phyloP scores from a whole-genome alignment of 2,888 invertebrate species.

The Neocrepidodera transversa region DNA sequence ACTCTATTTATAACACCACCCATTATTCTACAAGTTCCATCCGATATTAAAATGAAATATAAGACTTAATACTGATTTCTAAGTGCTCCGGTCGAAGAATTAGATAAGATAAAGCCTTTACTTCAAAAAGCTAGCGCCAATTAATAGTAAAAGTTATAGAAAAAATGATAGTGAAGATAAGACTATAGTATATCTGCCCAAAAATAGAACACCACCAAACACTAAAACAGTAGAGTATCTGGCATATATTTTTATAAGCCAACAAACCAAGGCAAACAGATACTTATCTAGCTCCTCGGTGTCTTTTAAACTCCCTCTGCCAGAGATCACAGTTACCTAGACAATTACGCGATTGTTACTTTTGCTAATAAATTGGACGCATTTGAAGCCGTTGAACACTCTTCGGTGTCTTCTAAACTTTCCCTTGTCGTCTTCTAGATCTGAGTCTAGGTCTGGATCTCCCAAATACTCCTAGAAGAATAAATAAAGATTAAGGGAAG shows the following conservation, averaged over 20 bases:
- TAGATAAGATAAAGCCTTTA: constrained; percentile 54
- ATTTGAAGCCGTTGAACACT: constrained; percentile 24
- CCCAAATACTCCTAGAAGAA: constrained; percentile 39
- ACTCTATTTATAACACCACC: constrained; percentile 26
- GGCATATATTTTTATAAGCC: constrained; percentile 63
- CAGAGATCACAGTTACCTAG: constrained; percentile 18
- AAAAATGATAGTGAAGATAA: constrained; percentile 75
- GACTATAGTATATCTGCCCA: constrained; percentile 71
- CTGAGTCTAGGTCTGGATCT: constrained; percentile 48
- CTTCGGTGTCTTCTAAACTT: constrained; percentile 34
- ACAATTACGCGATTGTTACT: background rate
- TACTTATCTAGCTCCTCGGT: constrained; percentile 28
- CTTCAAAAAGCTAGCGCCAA: constrained; percentile 54
- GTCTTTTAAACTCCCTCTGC: constrained; percentile 22
- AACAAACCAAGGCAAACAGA: constrained; percentile 52
- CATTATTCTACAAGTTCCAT: constrained; percentile 48
- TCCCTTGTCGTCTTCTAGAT: constrained; percentile 32
- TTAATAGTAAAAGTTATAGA: constrained; percentile 47
- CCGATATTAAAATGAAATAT: constrained; percentile 69
- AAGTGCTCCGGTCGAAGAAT: constrained; percentile 45
- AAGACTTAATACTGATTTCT: constrained; percentile 68
- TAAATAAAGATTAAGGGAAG: constrained; percentile 52
- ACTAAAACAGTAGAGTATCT: constrained; percentile 63
- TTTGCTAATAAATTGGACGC: constrained; percentile 17
- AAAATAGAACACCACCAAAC: constrained; percentile 63